Evolutionary conservation across 2,888 invertebrate genomes (phyloP).

Genomic region (Alloplasta piceator): DNA sequence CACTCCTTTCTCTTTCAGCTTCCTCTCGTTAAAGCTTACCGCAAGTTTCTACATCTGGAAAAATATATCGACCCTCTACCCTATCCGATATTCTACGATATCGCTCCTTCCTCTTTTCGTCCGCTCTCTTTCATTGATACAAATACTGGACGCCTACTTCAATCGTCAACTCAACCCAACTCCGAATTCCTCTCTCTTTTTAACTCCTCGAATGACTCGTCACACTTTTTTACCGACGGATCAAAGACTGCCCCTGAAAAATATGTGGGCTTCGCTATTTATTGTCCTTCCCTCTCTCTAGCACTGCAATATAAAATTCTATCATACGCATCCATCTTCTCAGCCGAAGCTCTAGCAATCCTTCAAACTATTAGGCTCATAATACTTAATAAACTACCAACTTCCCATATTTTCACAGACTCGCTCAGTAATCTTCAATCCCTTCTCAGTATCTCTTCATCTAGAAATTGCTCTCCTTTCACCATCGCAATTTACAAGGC

Average conservation of each 20-base stretch:
- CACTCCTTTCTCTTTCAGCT: not conserved
- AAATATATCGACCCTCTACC: not conserved
- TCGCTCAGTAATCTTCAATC: slow-evolving; percentile 34
- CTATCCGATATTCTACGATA: slow-evolving; percentile 7
- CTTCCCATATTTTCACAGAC: slow-evolving; percentile 26
- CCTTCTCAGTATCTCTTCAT: not conserved
- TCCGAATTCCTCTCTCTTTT: slow-evolving; percentile 8
- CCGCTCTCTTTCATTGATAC: not conserved
- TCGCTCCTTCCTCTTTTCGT: not conserved
- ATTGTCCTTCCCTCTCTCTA: slow-evolving; percentile 22
- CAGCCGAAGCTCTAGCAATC: slow-evolving; percentile 48
- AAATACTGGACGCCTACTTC: not conserved
- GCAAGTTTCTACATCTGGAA: not conserved
- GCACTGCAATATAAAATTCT: slow-evolving; percentile 17
- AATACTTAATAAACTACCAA: slow-evolving; percentile 1
- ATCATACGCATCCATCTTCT: slow-evolving; percentile 49
- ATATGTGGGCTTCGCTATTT: slow-evolving; percentile 38
- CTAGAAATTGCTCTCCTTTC: not conserved
- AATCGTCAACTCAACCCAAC: not conserved
- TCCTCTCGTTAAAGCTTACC: not conserved
- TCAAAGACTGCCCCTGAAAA: slow-evolving; percentile 24
- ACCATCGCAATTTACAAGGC: not conserved
- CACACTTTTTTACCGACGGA: slow-evolving; percentile 57
- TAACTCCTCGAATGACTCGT: not conserved
- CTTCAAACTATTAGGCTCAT: slow-evolving; percentile 8